Base-by-base conservation (phyloP, 1,140 invertebrate species). In the Mizuhopecten yessoensis region DNA sequence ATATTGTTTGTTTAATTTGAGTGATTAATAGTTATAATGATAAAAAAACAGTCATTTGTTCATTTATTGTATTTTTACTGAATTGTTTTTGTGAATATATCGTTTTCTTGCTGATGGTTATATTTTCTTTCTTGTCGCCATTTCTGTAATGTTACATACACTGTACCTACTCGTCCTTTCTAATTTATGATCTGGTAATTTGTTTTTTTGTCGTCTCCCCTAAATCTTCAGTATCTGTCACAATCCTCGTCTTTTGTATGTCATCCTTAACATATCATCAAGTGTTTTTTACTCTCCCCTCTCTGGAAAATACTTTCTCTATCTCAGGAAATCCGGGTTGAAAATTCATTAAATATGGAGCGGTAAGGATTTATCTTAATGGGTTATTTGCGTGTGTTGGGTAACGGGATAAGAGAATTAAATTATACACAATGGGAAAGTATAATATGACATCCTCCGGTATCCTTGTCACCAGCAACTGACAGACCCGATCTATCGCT, bases 321-420 rank as follows among this genome's bases (percentile, higher is more conserved):
- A 75, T 75, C 57, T 29, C 57, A 75, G 57, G 57, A 75, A 75
- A 75, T 75, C 57, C 57, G 57, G 23, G 57, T 75, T 75, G 57
- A 75, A 75, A 75, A 75, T 75, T 75, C 57, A 75, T 75, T 75
- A 75, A 75, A 75, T 75, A 75, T 75, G 57, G 57, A 75, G 57
- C 23, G 5, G 57, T 75, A 9, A n/a, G 57, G 57, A 75, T 75
- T 75, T 75, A 75, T 75, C 57, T 75, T 75, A 75, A 75, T 75
- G 57, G 57, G 57, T 29, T 75, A 75, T 75, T 75, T 75, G 57
- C 57, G 57, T 75, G 57, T 75, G n/a, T 75, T 75, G 23, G 57
- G 11, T n/a, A 29, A 29, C 57, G n/a, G 57, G 57, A 75, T n/a
- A n/a, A 29, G 23, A n/a, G 57, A 75, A 75, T 75, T 75, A 75